Conservation (phyloP, 2,113 vertebrate species). For the Halcyon senegalensis region DNA sequence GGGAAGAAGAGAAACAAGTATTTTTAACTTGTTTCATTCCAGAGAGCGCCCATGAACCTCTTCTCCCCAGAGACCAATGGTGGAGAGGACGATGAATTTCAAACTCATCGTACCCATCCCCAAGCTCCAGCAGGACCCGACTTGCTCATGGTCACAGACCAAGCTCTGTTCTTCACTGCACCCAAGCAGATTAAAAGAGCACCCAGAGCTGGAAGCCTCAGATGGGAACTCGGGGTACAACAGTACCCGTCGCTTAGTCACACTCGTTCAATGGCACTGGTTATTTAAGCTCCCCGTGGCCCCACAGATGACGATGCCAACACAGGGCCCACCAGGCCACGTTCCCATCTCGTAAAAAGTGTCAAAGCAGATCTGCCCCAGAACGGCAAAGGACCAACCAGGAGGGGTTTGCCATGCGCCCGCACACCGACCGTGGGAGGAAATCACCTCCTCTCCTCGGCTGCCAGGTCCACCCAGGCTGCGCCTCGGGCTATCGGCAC, state of each 20-base stretch:
- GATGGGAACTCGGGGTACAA: not conserved
- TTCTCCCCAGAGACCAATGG: accelerated
- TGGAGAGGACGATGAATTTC: not conserved
- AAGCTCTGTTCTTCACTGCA: not conserved
- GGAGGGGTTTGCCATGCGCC: not conserved
- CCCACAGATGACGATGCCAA: not conserved
- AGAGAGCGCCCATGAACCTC: not conserved
- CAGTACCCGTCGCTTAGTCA: accelerated
- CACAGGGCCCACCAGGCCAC: not conserved
- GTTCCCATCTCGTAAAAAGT: too few species aligned
- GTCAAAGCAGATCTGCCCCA: not conserved
- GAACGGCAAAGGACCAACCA: not conserved
- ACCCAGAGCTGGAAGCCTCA: accelerated
- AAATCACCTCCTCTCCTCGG: not conserved
- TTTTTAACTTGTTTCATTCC: not conserved
- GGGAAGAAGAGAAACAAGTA: constrained; percentile 14
- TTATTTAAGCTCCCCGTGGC: not conserved
- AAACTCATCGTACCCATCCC: not conserved
- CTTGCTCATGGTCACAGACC: not conserved
- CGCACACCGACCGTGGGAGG: not conserved
- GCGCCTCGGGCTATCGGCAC: not conserved
- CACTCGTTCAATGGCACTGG: accelerated
- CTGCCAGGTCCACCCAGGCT: constrained; percentile 18
- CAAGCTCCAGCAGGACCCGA: accelerated
- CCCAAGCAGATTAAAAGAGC: not conserved